These are phyloP conservation scores for Trachymyrmex cornetzi DNA, from an alignment of 1,140 invertebrate species.

Conservation along the genomic window DNA sequence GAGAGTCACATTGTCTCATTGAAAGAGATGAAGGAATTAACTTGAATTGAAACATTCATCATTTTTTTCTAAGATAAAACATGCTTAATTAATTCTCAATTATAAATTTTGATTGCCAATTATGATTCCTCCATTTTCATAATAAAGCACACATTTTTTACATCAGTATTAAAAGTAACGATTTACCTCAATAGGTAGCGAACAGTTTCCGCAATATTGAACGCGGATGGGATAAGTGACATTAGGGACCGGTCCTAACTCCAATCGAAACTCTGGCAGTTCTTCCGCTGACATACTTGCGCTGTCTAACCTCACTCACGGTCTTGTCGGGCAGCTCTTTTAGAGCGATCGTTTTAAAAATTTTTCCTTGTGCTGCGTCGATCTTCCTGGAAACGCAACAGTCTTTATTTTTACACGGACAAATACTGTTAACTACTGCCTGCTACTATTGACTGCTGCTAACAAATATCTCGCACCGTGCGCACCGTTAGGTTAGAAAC, in stretches of 20 bases:
- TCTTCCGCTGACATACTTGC: slow-evolving; percentile 81
- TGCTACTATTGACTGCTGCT: not conserved
- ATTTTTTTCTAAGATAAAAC: no score
- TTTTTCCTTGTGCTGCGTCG: not conserved
- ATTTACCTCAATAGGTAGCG: slow-evolving; percentile 95
- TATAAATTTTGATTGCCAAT: not conserved
- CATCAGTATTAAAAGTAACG: slow-evolving; percentile 11
- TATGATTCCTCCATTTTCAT: not conserved
- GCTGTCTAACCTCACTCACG: slow-evolving; percentile 62
- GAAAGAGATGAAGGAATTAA: not conserved
- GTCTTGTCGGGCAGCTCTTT: no score
- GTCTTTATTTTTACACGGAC: not conserved
- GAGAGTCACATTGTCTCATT: not conserved
- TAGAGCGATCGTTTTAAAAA: not conserved
- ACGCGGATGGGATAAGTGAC: slow-evolving; percentile 95
- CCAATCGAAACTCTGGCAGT: slow-evolving; percentile 78
- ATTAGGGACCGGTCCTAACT: slow-evolving; percentile 86
- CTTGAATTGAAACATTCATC: not conserved
- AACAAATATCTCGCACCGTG: not conserved
- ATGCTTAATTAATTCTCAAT: not conserved
- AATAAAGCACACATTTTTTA: not conserved
- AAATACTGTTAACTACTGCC: not conserved
- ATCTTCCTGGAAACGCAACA: not conserved
- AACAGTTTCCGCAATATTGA: slow-evolving; percentile 97
- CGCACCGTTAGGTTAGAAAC: slow-evolving; percentile 32